These are phyloP conservation scores for Plutella xylostella DNA, from an alignment of 2,888 invertebrate genomes.

Conservation along the genomic window DNA sequence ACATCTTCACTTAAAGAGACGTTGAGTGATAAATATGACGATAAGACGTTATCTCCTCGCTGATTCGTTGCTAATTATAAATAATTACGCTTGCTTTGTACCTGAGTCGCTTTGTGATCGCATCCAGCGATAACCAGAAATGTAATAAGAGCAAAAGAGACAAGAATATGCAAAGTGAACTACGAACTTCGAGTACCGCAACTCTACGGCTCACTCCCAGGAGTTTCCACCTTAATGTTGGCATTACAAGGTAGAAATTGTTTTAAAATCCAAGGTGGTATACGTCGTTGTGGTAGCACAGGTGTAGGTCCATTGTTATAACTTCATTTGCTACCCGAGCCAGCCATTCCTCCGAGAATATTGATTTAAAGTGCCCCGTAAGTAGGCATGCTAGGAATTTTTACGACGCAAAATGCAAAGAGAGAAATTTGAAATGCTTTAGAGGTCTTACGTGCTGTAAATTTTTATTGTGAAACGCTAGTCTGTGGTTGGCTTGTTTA, in stretches of 20 bases:
- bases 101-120: neutral
- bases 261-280: too few species aligned
- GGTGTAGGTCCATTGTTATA: slow-evolving; percentile 51
- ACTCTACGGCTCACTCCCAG: neutral
- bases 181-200: neutral
- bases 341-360: slow-evolving; percentile 47
- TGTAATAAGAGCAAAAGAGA: slow-evolving; percentile 32
- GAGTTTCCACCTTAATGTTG: neutral
- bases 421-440: slow-evolving; percentile 1
- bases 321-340: slow-evolving; percentile 56
- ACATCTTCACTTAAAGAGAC: too few species aligned
- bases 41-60: neutral
- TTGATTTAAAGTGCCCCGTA: slow-evolving; percentile 60
- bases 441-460: neutral
- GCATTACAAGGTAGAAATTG: neutral
- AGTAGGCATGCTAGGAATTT: slow-evolving; percentile 55
- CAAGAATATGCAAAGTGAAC: slow-evolving; percentile 38
- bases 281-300: neutral
- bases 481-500: too few species aligned
- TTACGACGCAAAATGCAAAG: slow-evolving; percentile 44
- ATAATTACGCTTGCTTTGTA: neutral
- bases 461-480: neutral
- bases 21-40: too few species aligned
- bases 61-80: slow-evolving; percentile 6
- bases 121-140: slow-evolving; percentile 1